phyloP scores from a whole-genome alignment of 1,140 invertebrate species.

The Ceratina japonica region DNA sequence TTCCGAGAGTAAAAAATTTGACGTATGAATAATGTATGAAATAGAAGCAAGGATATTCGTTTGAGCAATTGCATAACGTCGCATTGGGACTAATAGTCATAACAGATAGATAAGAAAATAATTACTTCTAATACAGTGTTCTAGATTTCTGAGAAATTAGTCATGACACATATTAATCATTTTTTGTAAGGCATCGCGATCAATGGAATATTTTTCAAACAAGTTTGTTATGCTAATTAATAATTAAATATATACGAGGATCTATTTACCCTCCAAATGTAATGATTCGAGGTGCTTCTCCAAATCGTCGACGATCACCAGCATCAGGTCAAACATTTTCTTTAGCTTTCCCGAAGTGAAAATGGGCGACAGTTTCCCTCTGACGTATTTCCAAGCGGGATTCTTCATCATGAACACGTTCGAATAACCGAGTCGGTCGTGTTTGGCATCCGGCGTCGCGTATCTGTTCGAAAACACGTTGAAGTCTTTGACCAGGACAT shows the following conservation, averaged over 20 bases:
- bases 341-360: constrained; percentile 77
- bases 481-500: constrained; percentile 79
- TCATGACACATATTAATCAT: neutral
- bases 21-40: too few species aligned
- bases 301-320: constrained; percentile 72
- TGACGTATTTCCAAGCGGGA: constrained; percentile 73
- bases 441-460: constrained; percentile 31
- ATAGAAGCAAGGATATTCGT: too few species aligned
- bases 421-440: constrained; percentile 61
- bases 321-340: constrained; percentile 75
- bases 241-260: too few species aligned
- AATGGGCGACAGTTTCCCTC: constrained; percentile 73
- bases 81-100: too few species aligned
- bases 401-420: constrained; percentile 70
- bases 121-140: too few species aligned
- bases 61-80: too few species aligned
- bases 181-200: neutral
- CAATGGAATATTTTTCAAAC: neutral
- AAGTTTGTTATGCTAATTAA: neutral
- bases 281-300: constrained; percentile 63
- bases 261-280: constrained; percentile 49
- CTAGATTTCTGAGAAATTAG: too few species aligned
- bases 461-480: constrained; percentile 72
- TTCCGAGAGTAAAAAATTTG: too few species aligned
- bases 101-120: too few species aligned